A percentile compares a stretch with the other conserved stretches of the same genome.
phyloP scores from a whole-genome alignment of 2,113 vertebrate genomes.

The Brachyhypopomus gauderio region DNA sequence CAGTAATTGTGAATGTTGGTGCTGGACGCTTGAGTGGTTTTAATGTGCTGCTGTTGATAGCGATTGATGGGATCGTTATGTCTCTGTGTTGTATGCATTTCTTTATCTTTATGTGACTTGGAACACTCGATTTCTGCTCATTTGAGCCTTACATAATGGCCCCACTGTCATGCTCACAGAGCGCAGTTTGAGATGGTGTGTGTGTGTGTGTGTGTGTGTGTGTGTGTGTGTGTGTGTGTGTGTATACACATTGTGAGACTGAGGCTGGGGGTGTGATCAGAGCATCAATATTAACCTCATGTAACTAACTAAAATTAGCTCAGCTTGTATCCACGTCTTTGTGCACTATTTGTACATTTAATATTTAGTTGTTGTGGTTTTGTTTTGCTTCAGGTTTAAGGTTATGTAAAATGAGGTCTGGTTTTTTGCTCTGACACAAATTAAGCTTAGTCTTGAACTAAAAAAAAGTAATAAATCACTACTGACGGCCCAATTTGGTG shows the following conservation, averaged over 20 bases:
- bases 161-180: conserved; percentile 26
- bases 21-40: conserved; percentile 41
- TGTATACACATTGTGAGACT: conserved; percentile 27
- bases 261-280: conserved; percentile 53
- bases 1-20: not conserved
- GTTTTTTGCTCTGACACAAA: not conserved
- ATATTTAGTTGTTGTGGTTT: not conserved
- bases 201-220: too few species aligned
- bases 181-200: conserved; percentile 23
- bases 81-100: conserved; percentile 7
- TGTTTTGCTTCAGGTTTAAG: not conserved
- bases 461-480: not conserved
- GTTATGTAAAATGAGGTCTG: not conserved
- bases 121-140: conserved; percentile 29
- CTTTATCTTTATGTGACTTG: conserved; percentile 2
- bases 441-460: not conserved
- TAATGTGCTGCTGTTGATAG: conserved; percentile 29
- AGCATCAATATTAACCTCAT: conserved; percentile 16
- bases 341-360: conserved; percentile 18
- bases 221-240: conserved; percentile 35
- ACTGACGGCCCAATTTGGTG: not conserved
- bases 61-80: conserved; percentile 22
- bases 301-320: not conserved
- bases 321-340: not conserved
- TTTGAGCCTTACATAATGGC: conserved; percentile 49